Percentiles rank a stretch among this genome's conserved stretches.
Conservation (phyloP, 2,888 invertebrate species). For the Drosophila mayaguana region DNA sequence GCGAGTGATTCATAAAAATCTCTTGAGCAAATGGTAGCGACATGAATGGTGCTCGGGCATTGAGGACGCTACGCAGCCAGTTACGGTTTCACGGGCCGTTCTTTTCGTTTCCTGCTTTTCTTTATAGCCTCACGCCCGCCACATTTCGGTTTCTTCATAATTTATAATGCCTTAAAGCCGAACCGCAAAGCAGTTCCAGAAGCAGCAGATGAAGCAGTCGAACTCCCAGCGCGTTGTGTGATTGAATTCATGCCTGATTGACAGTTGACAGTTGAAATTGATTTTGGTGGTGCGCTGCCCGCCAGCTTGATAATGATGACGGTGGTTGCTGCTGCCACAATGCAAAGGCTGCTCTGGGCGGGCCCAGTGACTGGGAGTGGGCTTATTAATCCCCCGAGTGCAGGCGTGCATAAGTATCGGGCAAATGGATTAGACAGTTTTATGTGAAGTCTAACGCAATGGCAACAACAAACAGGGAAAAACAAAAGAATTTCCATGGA, state of each 20-base stretch:
- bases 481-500: conserved; percentile 47
- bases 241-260: conserved; percentile 83
- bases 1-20: conserved; percentile 77
- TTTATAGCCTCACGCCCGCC: conserved; percentile 11
- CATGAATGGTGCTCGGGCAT: conserved; percentile 51
- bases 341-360: neutral
- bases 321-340: conserved; percentile 43
- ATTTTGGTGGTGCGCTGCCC: conserved; percentile 59
- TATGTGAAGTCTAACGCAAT: conserved; percentile 46
- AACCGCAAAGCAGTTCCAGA: conserved; percentile 40
- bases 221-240: conserved; percentile 65
- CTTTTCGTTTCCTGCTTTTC: neutral
- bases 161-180: conserved; percentile 57
- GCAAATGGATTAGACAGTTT: conserved; percentile 80
- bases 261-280: conserved; percentile 83
- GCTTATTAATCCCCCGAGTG: conserved; percentile 78
- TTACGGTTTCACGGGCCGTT: conserved; percentile 24
- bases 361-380: neutral
- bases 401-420: conserved; percentile 79
- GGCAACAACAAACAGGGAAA: conserved; percentile 2
- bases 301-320: conserved; percentile 6
- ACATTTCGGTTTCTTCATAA: conserved; percentile 27
- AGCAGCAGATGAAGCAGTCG: conserved; percentile 4
- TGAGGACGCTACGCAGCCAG: neutral
- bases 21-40: conserved; percentile 74